Evolutionary conservation across 92 coral and sea anemone genomes (phyloP), one percentile per base, ranked within the genome.

Genomic region (Metridium senile): DNA sequence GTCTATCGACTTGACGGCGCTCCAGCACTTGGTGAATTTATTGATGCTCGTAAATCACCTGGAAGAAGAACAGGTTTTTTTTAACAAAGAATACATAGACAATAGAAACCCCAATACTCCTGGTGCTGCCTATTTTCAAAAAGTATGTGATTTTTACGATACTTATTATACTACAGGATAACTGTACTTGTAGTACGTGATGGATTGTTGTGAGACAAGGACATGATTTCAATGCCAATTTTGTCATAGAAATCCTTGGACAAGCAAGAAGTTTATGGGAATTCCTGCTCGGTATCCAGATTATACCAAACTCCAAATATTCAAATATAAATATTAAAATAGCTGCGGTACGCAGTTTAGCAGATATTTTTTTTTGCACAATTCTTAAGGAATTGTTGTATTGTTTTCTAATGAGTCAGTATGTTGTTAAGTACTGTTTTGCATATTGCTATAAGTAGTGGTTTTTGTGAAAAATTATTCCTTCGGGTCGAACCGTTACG

Each of bases 171-270:
- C 33, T 49, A 81, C 57, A 77, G 81, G 71, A 47, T 74, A 81
- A 74, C 86, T 81, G 66, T 74, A 72, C 80, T 73, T 81, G 81
- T 81, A 81, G 57, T 73, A 63, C 65, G 43, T 74, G 31, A 81
- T 73, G 66, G 86, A 74, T 56, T 43, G 80, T 53, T 81, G 81
- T 58, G 33, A 53, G 35, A 81, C 66, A 30, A 66, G 33, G 45
- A 66, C 81, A 59, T 81, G 81, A 29, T 68, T 33, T 17, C 81
- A 66, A 53, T 81, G 81, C 70, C 39, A 65, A 45, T 81, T 63
- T 43, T 81, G 81, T 43, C 29, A 7, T 2, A 74, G 45, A 59
- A 62, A 81, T 74, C 32, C 33, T 22, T 81, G 81, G 81, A 81
- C 35, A 63, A 19, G 76, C 66, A 13, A 39, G 49, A 49, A 35